Percentiles rank a stretch among this genome's conserved stretches.
phyloP scores from a whole-genome alignment of 2,888 invertebrate species.

The Brenthis daphne region DNA sequence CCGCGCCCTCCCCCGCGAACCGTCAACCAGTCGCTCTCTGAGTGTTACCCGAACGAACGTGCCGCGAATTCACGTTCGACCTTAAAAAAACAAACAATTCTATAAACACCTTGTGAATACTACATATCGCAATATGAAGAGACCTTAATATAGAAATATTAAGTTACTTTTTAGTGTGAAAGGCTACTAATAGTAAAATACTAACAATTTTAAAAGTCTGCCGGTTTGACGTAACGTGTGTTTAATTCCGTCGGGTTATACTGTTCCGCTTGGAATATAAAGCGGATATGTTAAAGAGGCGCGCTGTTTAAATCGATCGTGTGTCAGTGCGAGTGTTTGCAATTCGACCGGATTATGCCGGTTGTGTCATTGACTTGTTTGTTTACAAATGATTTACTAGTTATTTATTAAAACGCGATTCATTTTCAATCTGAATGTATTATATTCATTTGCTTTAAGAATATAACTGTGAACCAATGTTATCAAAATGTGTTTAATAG shows the following conservation, averaged over 20 bases:
- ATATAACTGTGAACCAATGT: neutral
- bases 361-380: constrained; percentile 7
- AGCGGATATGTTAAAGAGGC: neutral
- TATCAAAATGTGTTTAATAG: no score
- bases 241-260: neutral
- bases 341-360: constrained; percentile 9
- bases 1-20: constrained; percentile 47
- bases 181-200: constrained; percentile 4
- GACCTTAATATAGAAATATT: neutral
- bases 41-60: constrained; percentile 51
- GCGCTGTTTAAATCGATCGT: neutral
- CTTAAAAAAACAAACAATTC: no score
- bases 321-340: neutral
- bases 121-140: no score
- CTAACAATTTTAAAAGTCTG: neutral
- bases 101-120: no score
- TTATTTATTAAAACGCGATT: no score
- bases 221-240: neutral
- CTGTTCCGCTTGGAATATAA: neutral
- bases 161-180: neutral
- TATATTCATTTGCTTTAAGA: no score
- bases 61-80: constrained; percentile 37
- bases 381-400: no score
- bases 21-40: constrained; percentile 49
- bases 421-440: no score